These are phyloP conservation scores for Linyphia triangularis DNA, from an alignment of 2,888 invertebrate genomes.

Conservation along the genomic window DNA sequence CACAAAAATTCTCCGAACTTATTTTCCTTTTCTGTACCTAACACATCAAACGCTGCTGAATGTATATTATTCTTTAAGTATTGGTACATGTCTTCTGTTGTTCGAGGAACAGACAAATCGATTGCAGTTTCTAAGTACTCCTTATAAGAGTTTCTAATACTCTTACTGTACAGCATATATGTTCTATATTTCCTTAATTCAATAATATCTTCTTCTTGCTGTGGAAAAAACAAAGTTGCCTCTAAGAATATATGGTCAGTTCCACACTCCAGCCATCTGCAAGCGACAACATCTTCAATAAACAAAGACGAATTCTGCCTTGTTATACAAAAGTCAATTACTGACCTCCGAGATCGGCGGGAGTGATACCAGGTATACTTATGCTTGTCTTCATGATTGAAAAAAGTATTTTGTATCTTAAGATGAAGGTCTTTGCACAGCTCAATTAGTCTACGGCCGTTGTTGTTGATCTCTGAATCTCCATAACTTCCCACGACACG, in stretches of 20 bases:
- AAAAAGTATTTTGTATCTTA: slow-evolving; percentile 48
- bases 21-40: neutral
- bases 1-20: slow-evolving; percentile 14
- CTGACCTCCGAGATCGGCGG: neutral
- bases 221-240: neutral
- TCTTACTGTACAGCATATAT: slow-evolving; percentile 24
- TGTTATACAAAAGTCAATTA: slow-evolving; percentile 44
- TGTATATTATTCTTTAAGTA: slow-evolving; percentile 36
- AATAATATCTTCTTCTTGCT: neutral
- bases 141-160: neutral
- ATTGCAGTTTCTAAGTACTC: neutral
- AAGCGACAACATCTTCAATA: slow-evolving; percentile 25
- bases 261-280: slow-evolving; percentile 36
- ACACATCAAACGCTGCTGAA: neutral
- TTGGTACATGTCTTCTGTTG: slow-evolving; percentile 5
- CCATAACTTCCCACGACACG: slow-evolving; percentile 27
- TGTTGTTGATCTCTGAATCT: neutral
- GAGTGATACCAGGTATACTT: slow-evolving; percentile 43
- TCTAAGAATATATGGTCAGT: slow-evolving; percentile 31
- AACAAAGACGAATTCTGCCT: slow-evolving; percentile 15
- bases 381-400: slow-evolving; percentile 32
- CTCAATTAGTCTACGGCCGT: slow-evolving; percentile 19
- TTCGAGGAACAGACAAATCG: neutral
- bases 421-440: slow-evolving; percentile 12
- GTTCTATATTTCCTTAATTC: slow-evolving; percentile 4